Evolutionary conservation across 2,888 invertebrate species (phyloP), one percentile per base, ranked within the genome.

Genomic region (Theretra japonica): DNA sequence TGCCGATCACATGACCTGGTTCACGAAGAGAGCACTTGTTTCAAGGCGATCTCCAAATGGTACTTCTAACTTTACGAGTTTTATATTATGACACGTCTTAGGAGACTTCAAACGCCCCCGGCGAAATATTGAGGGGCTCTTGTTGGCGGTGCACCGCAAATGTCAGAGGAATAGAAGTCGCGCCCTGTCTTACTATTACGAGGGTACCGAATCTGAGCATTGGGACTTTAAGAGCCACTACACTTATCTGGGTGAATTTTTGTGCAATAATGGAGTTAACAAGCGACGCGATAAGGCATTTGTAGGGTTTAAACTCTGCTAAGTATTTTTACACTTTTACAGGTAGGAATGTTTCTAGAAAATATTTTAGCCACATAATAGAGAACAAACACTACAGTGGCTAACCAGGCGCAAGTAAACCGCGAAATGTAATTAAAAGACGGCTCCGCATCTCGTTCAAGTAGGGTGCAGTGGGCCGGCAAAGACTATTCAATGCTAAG

Each of bases 1-100:
- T 78, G 80, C 82, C 81, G 83, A 87, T 88, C 85, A 80, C 86
- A 87, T 86, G 88, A 79, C 89, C 90, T 84, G 86, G 84, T 88
- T 90, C 79, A 72, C 62, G 33, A 74, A 76, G 74, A 89, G 88
- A 79, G 88, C 80, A 11, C 70, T 70, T 82, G 62, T 86, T 87
- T 80, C 79, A 82, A 80, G 75, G 75, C 71, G 72, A 65, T 48
- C 48, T 58, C 79, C 79, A 77, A 86, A 78, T 75, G 74, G 72
- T 82, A 78, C 87, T 88, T 81, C 75, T 77, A 71, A 72, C 72
- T 76, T 76, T 75, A 79, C 77, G 80, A 86, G 79, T 84, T 83
- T 83, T 83, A 82, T 83, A 83, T 82, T 84, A 86, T 75, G 84
- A 81, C 84, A 84, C 84, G 86, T 80, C 80, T 83, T 80, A 73